phyloP scores from a whole-genome alignment of 2,797 vertebrate species.

The Lagorchestes hirsutus region DNA sequence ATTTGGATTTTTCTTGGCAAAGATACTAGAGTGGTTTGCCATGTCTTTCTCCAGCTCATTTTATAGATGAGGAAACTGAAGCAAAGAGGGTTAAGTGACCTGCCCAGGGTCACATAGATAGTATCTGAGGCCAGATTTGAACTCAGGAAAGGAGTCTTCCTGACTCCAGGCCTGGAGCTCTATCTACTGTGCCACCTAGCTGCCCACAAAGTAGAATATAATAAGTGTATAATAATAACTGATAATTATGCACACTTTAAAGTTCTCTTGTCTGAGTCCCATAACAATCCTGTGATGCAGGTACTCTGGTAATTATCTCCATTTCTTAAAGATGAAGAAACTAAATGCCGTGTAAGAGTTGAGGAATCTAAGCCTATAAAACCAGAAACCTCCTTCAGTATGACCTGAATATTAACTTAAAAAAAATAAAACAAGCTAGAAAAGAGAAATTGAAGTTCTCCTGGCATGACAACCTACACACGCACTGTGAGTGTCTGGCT shows the following conservation, averaged over 20 bases:
- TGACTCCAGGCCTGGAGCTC: background rate
- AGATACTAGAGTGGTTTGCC: background rate
- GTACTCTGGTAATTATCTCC: background rate
- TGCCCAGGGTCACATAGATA: background rate
- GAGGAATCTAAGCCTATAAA: background rate
- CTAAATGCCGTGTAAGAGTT: background rate
- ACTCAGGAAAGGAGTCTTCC: background rate
- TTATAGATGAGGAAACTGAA: background rate
- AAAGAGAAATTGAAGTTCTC: background rate
- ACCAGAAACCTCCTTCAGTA: background rate
- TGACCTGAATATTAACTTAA: background rate
- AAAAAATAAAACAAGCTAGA: conserved; percentile 5
- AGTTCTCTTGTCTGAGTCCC: background rate
- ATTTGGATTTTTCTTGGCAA: background rate
- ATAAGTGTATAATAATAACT: background rate
- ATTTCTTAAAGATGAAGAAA: background rate
- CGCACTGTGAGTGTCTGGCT: background rate
- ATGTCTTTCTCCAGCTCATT: background rate
- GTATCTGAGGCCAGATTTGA: background rate
- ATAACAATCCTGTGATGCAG: background rate
- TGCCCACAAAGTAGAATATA: background rate
- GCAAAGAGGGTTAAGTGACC: background rate
- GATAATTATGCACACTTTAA: background rate
- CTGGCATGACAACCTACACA: background rate
- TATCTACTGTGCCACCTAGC: background rate